Conservation (phyloP, 2,113 vertebrate genomes). For the Nyctereutes procyonoides region DNA sequence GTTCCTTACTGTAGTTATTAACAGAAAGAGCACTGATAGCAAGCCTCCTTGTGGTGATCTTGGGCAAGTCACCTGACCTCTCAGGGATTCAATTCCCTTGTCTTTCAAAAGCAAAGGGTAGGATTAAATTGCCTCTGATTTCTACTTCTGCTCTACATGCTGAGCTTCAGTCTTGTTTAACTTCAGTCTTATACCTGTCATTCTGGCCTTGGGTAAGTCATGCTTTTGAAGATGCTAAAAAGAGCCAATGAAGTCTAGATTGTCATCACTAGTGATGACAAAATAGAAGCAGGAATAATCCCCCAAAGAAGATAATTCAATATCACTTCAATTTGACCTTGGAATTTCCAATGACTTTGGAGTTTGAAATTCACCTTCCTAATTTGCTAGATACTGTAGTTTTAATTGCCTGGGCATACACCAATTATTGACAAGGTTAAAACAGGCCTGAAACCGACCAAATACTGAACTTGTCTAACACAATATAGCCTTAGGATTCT, state of each 20-base stretch:
- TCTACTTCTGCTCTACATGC: background rate
- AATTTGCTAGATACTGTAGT: background rate
- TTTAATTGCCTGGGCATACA: background rate
- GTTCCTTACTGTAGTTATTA: background rate
- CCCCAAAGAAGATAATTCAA: background rate
- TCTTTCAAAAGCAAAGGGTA: background rate
- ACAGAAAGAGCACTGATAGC: background rate
- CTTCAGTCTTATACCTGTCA: background rate
- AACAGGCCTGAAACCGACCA: background rate
- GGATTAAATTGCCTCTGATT: background rate
- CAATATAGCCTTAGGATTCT: background rate
- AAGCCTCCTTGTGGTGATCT: background rate
- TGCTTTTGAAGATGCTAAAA: background rate
- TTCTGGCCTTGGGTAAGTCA: background rate
- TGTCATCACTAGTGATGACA: background rate
- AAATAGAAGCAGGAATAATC: background rate
- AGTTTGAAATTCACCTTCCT: conserved; percentile 23
- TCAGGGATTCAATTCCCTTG: background rate
- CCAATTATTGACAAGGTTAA: background rate
- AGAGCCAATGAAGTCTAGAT: background rate
- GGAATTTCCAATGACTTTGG: background rate
- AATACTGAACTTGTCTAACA: background rate
- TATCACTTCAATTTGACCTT: background rate
- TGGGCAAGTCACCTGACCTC: background rate
- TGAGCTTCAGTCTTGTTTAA: background rate